phyloP scores from a whole-genome alignment of 2,113 vertebrate genomes.

The Melanostigma gelatinosum region DNA sequence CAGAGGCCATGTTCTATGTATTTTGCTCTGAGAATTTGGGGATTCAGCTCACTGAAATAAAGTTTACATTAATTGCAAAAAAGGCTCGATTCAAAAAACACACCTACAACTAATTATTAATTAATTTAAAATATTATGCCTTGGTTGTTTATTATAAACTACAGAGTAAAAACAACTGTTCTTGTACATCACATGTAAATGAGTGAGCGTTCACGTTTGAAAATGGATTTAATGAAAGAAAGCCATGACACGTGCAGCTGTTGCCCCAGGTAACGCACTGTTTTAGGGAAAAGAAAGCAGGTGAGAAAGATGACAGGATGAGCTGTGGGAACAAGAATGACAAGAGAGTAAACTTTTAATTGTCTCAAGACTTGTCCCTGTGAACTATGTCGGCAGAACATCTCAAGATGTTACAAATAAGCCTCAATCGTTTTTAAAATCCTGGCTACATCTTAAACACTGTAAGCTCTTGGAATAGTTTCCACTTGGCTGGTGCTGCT shows the following conservation, averaged over 20 bases:
- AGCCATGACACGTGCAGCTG: background rate
- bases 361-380: background rate
- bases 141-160: background rate
- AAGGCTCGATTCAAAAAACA: background rate
- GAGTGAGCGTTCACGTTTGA: background rate
- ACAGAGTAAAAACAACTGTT: background rate
- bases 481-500: conserved; percentile 61
- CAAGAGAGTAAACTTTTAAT: conserved; percentile 5
- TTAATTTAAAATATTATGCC: background rate
- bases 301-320: background rate
- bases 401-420: background rate
- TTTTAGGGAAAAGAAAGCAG: background rate
- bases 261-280: background rate
- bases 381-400: background rate
- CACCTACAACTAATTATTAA: background rate
- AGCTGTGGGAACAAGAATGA: background rate
- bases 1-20: too few species aligned
- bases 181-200: background rate
- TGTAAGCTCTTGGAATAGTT: conserved; percentile 35
- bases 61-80: background rate
- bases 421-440: conserved; percentile 3
- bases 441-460: background rate
- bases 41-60: background rate
- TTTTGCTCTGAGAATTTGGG: background rate
- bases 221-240: background rate